Conservation (phyloP, 2,797 vertebrate species). For the Xiphorhynchus erythropygius region DNA sequence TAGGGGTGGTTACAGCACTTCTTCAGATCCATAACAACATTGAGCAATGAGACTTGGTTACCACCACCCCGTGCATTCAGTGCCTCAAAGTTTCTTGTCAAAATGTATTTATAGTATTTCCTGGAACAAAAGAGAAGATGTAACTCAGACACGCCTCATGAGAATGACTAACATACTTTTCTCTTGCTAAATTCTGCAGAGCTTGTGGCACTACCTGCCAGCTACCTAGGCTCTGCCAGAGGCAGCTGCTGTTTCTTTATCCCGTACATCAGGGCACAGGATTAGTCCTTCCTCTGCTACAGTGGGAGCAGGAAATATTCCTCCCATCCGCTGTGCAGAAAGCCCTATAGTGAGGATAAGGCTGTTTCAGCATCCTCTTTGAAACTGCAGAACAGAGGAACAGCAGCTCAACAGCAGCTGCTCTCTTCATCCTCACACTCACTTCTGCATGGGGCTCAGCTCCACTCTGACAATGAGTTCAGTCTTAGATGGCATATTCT, state of each 20-base stretch:
- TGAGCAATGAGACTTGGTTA: slow-evolving; percentile 96
- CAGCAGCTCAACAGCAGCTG: background rate
- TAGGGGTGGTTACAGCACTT: slow-evolving; percentile 99
- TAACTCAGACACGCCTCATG: background rate
- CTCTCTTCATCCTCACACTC: slow-evolving; percentile 48
- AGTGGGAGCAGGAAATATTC: background rate
- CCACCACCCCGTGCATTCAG: slow-evolving; percentile 96
- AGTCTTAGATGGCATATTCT: slow-evolving; percentile 98
- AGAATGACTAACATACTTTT: background rate
- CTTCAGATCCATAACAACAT: slow-evolving; percentile 99
- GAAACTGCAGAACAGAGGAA: background rate
- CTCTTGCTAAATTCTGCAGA: background rate
- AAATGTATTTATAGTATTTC: slow-evolving; percentile 98
- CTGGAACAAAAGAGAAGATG: slow-evolving; percentile 65
- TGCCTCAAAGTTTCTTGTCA: slow-evolving; percentile 97
- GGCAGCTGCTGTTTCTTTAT: background rate
- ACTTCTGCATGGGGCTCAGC: slow-evolving; percentile 98
- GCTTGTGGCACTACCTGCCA: background rate
- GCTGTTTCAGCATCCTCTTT: background rate
- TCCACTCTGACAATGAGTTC: slow-evolving; percentile 97
- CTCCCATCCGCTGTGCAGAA: background rate
- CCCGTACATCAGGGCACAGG: background rate
- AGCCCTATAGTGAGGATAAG: background rate
- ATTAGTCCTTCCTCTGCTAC: background rate
- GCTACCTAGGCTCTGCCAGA: background rate